Conservation (phyloP, 2,113 vertebrate species). For the Mixornis gularis region DNA sequence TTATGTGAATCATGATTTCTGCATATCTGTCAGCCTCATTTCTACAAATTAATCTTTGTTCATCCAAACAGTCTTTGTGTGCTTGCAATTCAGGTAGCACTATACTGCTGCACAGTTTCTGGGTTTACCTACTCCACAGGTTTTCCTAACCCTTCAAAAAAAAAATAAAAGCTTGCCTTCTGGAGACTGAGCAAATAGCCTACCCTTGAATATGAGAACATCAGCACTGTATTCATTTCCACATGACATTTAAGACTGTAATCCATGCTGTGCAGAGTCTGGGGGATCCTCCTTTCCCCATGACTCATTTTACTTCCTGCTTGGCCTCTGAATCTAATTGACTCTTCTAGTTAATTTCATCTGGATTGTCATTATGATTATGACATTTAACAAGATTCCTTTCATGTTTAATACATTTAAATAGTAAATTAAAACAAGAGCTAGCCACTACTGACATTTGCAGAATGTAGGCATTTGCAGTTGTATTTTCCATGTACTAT, state of each 20-base stretch:
- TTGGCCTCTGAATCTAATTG: constrained; percentile 57
- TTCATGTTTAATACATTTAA: constrained; percentile 48
- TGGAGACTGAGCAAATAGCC: neutral
- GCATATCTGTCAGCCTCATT: neutral
- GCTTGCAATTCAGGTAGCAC: neutral
- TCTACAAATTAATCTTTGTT: neutral
- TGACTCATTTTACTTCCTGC: constrained; percentile 45
- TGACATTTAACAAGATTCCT: constrained; percentile 56
- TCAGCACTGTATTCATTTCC: constrained; percentile 16
- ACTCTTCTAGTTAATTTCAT: constrained; percentile 51
- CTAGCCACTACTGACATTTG: constrained; percentile 3
- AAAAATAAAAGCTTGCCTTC: neutral
- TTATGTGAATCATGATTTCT: neutral
- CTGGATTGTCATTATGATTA: constrained; percentile 50
- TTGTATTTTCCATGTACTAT: neutral
- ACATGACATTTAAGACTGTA: constrained; percentile 47
- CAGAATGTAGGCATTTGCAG: neutral
- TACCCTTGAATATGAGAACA: neutral
- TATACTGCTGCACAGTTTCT: neutral
- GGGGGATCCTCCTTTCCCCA: constrained; percentile 2
- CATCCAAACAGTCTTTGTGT: neutral
- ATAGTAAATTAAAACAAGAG: constrained; percentile 42
- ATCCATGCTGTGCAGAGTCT: neutral
- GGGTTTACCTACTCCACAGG: neutral
- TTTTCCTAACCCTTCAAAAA: neutral